Percentiles rank a stretch among this genome's conserved stretches.
Evolutionary conservation across 1,140 invertebrate species (phyloP).

Genomic region (Drosophila triauraria): DNA sequence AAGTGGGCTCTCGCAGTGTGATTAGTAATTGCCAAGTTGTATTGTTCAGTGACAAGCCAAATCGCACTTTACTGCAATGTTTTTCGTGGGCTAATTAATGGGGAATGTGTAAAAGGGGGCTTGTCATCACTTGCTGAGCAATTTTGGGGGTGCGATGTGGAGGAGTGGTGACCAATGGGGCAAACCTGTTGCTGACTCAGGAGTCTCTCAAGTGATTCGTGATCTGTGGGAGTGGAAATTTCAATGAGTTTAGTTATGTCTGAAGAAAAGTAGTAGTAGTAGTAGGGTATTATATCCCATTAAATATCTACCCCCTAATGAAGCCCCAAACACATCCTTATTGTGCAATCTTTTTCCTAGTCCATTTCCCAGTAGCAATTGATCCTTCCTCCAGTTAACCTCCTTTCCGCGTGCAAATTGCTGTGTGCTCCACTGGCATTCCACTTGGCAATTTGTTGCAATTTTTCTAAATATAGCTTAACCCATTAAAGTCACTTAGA

Average conservation of each 20-base stretch:
- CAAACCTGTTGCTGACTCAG: slow-evolving; percentile 38
- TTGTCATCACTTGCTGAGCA: slow-evolving; percentile 29
- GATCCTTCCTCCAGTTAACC: slow-evolving; percentile 30
- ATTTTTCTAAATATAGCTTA: slow-evolving; percentile 74
- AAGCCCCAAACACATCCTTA: background rate
- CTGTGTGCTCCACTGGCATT: slow-evolving; percentile 37
- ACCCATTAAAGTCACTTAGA: slow-evolving; percentile 72
- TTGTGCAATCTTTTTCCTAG: background rate
- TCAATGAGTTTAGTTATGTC: too few relatives aligned
- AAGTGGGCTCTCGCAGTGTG: slow-evolving; percentile 9
- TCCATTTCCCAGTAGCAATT: slow-evolving; percentile 9
- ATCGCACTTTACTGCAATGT: slow-evolving; percentile 31
- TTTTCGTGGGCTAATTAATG: slow-evolving; percentile 37
- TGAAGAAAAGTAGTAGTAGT: too few relatives aligned
- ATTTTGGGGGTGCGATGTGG: background rate
- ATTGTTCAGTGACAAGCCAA: slow-evolving; percentile 25
- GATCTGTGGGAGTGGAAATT: background rate
- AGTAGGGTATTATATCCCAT: too few relatives aligned
- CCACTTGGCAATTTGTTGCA: slow-evolving; percentile 54
- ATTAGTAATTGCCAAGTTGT: slow-evolving; percentile 8
- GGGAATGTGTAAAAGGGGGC: slow-evolving; percentile 35
- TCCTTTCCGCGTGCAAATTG: slow-evolving; percentile 26
- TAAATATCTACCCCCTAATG: background rate
- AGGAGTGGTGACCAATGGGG: slow-evolving; percentile 8
- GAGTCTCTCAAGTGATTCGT: background rate